Evolutionary conservation across 1,140 invertebrate species (phyloP), one percentile per base, ranked within the genome.

Genomic region (Galleria mellonella): DNA sequence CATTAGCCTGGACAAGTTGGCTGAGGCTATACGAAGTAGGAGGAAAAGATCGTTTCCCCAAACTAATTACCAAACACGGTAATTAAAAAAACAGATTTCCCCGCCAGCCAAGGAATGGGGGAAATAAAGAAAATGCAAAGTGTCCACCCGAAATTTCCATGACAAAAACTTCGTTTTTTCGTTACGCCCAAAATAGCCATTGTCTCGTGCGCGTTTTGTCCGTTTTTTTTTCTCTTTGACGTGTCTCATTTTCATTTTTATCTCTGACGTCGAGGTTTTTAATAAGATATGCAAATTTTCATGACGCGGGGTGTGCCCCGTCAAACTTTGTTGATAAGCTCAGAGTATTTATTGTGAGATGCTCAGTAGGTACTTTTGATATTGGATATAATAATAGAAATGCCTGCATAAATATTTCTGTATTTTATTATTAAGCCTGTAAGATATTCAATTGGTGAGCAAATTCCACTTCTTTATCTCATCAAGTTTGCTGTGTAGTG

Each of bases 1-100:
- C 73, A 82, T 83, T 83, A 83, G 63, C 43, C 55, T 51, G 74
- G 77, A 78, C 77, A 82, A 83, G 75, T 83, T 83, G 69, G 55
- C 56, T 54, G 52, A 54, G 54, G n/a, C 13, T 3, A 51, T 23
- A 62, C 65, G 71, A 66, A 77, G 62, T 50, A 56, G 63, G 59
- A 60, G 72, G 74, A 71, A 71, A 58, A 69, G 71, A 79, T 72
- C 77, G 71, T 81, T 76, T 77, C 70, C 74, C 69, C 62, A 81
- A 84, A 83, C 78, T 84, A 84, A 84, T 84, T 84, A 81, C 76
- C 74, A 83, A 84, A 83, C 78, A 79, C 72, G 78, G 75, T 84
- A 81, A 82, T 84, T 84, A 83, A 82, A 66, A 82, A 82, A 83
- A 77, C 77, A 82, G 77, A 84, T 73, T 74, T 61, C 63, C 62